phyloP scores from a whole-genome alignment of 2,113 vertebrate species.

The Elaphurus davidianus region DNA sequence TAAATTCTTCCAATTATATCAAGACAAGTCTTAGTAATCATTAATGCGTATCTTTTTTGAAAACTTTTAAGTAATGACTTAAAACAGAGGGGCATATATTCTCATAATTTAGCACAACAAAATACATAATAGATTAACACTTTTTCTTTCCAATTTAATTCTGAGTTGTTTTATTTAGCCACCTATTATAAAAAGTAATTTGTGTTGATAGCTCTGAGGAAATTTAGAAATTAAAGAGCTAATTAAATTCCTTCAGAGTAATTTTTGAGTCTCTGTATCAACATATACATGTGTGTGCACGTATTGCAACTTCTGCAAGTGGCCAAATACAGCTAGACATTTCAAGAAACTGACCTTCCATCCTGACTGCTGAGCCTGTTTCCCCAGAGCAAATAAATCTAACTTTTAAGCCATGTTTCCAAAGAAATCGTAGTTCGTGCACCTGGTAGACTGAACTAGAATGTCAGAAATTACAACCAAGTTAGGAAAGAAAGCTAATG shows the following conservation, averaged over 20 bases:
- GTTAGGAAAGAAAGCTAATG: constrained; percentile 71
- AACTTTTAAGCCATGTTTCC: constrained; percentile 73
- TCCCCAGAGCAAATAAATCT: constrained; percentile 71
- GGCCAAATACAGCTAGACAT: constrained; percentile 54
- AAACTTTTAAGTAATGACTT: constrained; percentile 59
- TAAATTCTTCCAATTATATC: background rate
- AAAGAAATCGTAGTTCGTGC: constrained; percentile 68
- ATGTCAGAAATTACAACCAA: constrained; percentile 78
- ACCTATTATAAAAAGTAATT: constrained; percentile 83
- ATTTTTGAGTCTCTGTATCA: constrained; percentile 59
- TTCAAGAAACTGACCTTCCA: constrained; percentile 76
- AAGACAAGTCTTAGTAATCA: background rate
- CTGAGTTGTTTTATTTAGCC: constrained; percentile 82
- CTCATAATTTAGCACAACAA: constrained; percentile 72
- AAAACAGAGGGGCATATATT: constrained; percentile 60
- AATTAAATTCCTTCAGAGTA: constrained; percentile 84
- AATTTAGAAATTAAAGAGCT: constrained; percentile 83
- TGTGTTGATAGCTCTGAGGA: constrained; percentile 84
- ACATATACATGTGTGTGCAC: background rate
- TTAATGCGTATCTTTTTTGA: constrained; percentile 57
- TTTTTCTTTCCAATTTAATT: constrained; percentile 79
- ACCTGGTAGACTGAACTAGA: constrained; percentile 74
- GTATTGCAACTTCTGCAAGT: constrained; percentile 67
- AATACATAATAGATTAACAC: constrained; percentile 72
- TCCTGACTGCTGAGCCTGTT: constrained; percentile 69